Percentiles rank a stretch among this genome's conserved stretches.
phyloP scores from a whole-genome alignment of 2,797 vertebrate genomes.

The Pterois miles region DNA sequence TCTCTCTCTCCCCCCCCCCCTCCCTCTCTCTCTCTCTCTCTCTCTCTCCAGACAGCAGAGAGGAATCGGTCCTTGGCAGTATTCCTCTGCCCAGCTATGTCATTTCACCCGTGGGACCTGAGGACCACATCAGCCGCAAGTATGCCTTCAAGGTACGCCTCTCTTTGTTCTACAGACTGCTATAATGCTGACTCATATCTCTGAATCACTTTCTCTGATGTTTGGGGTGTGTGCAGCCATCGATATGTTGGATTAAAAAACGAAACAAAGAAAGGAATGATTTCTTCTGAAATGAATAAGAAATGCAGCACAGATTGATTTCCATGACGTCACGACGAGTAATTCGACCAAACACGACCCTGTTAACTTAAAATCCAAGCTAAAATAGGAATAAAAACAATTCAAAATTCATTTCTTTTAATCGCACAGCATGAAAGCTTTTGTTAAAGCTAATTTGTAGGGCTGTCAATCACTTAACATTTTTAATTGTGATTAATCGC shows the following conservation, averaged over 20 bases:
- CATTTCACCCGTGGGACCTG: constrained; percentile 87
- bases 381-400: background rate
- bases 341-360: background rate
- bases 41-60: constrained; percentile 90
- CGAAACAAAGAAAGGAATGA: background rate
- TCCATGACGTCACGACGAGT: background rate
- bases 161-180: background rate
- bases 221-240: background rate
- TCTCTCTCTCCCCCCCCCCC: background rate
- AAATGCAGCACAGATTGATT: background rate
- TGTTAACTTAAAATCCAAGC: background rate
- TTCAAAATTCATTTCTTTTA: background rate
- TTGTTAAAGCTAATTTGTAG: background rate
- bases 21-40: background rate
- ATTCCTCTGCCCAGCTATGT: constrained; percentile 94
- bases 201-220: background rate
- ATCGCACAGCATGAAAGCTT: background rate
- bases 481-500: too few relatives aligned
- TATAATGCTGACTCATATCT: background rate
- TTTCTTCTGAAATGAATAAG: background rate
- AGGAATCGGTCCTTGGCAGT: constrained; percentile 92
- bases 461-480: too few relatives aligned
- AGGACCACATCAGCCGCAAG: constrained; percentile 95
- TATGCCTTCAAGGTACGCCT: constrained; percentile 93
- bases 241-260: background rate